A percentile compares a stretch with the other conserved stretches of the same genome.
Conservation (phyloP, 2,113 vertebrate genomes). For the Polypterus senegalus region DNA sequence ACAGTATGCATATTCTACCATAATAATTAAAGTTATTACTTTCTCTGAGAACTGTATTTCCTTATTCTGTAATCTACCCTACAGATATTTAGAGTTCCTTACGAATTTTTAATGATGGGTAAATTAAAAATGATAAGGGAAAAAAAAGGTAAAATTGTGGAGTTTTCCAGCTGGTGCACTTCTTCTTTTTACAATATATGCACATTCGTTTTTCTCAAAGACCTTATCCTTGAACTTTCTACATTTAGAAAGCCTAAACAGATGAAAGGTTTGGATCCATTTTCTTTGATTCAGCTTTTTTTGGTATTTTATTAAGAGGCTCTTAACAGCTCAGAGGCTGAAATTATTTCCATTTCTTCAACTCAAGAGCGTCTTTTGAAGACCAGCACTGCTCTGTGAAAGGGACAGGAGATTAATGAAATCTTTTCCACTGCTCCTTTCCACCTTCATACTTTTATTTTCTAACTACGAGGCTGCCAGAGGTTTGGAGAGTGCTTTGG, state of each 20-base stretch:
- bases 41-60: too few relatives aligned
- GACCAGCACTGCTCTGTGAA: constrained; percentile 32
- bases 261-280: constrained; percentile 61
- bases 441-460: constrained; percentile 42
- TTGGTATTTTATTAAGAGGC: constrained; percentile 52
- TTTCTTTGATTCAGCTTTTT: constrained; percentile 52
- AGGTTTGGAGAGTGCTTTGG: constrained; percentile 52
- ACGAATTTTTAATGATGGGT: too few relatives aligned
- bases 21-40: background rate
- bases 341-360: constrained; percentile 55
- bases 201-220: constrained; percentile 9
- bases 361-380: constrained; percentile 55
- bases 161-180: constrained; percentile 16
- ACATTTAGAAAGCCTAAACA: constrained; percentile 33
- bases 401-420: constrained; percentile 38
- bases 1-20: too few relatives aligned
- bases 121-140: too few relatives aligned
- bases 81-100: too few relatives aligned
- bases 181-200: constrained; percentile 1
- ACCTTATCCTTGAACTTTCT: constrained; percentile 26
- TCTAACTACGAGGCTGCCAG: constrained; percentile 24
- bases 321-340: constrained; percentile 51
- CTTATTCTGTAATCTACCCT: too few relatives aligned
- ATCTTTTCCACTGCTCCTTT: constrained; percentile 30
- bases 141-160: constrained; percentile 14